These are phyloP conservation scores for Lacerta bilineata DNA, from an alignment of 2,797 vertebrate species.

Conservation along the genomic window DNA sequence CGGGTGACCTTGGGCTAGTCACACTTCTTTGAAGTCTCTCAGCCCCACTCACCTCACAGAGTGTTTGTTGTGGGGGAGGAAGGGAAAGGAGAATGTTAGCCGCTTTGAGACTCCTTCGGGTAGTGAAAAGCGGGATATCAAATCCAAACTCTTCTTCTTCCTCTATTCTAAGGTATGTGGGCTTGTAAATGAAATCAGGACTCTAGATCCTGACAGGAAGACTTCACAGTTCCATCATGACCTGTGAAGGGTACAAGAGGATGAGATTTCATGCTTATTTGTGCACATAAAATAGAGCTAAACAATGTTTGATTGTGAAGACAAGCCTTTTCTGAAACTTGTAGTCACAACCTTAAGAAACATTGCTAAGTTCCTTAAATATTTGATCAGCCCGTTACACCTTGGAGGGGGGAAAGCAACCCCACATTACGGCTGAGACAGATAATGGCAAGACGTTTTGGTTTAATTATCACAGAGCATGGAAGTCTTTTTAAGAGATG, in stretches of 20 bases:
- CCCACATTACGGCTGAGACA: neutral
- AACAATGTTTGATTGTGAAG: neutral
- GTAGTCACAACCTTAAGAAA: neutral
- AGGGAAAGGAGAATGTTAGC: no score
- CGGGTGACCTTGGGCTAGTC: no score
- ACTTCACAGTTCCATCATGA: neutral
- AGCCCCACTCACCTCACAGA: no score
- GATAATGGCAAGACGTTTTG: neutral
- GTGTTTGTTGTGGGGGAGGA: no score
- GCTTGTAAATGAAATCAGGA: neutral
- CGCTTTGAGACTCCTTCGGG: no score
- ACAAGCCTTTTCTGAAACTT: neutral
- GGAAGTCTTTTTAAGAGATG: neutral
- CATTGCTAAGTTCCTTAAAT: neutral
- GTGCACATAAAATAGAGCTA: no score
- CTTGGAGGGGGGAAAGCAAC: neutral
- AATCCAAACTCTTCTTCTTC: no score
- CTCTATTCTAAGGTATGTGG: neutral
- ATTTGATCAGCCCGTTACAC: neutral
- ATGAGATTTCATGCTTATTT: neutral
- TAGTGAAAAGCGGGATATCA: no score
- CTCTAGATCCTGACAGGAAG: neutral
- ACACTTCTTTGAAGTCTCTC: no score
- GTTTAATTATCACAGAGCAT: neutral
- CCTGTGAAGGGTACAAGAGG: neutral